phyloP scores from a whole-genome alignment of 2,888 invertebrate genomes.

The Habroteleia sp. region DNA sequence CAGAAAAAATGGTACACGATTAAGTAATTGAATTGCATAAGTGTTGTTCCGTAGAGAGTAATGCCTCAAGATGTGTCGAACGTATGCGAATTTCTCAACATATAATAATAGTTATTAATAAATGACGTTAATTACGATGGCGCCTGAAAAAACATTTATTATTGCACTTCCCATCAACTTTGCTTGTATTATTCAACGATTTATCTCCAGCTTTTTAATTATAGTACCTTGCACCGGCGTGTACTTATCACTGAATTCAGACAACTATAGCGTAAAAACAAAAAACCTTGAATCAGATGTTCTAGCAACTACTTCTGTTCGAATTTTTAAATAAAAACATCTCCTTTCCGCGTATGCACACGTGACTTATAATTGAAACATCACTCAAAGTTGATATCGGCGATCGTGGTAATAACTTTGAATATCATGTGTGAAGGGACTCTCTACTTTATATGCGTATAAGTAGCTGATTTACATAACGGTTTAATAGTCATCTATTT shows the following conservation, averaged over 20 bases:
- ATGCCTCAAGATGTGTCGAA: too few species aligned
- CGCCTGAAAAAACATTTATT: conserved; percentile 12
- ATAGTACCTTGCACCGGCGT: too few species aligned
- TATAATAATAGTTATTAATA: conserved; percentile 7
- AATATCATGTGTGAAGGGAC: conserved; percentile 15
- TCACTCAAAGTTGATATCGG: conserved; percentile 8
- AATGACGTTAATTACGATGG: conserved; percentile 13
- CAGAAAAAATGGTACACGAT: too few species aligned
- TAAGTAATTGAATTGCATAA: too few species aligned
- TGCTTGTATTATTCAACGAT: not conserved
- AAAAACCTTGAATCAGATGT: too few species aligned
- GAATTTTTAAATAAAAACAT: too few species aligned
- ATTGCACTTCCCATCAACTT: too few species aligned
- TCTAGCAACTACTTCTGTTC: too few species aligned
- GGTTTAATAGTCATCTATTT: conserved; percentile 18
- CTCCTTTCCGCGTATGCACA: too few species aligned
- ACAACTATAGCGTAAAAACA: too few species aligned
- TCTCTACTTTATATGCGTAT: conserved; percentile 9
- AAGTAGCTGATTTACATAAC: conserved; percentile 35
- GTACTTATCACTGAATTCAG: too few species aligned
- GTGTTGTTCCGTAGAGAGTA: too few species aligned
- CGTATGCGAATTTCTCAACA: conserved; percentile 5
- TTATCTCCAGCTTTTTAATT: not conserved
- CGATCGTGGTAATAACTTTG: conserved; percentile 25
- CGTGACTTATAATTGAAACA: conserved; percentile 19